Evolutionary conservation across 2,113 vertebrate species (phyloP).

Genomic region (Propithecus coquereli): DNA sequence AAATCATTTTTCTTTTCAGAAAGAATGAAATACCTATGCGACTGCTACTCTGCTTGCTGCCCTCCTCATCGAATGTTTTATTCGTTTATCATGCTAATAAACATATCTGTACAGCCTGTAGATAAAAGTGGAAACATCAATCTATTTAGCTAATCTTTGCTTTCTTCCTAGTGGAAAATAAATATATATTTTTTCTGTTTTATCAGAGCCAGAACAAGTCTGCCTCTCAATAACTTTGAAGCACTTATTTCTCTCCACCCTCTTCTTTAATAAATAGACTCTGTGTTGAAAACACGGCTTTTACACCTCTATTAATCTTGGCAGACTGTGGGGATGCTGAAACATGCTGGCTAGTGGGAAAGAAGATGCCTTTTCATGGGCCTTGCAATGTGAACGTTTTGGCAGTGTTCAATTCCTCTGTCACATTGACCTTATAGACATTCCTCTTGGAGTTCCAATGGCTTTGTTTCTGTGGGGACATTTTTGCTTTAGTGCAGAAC

Average conservation of each 20-base stretch:
- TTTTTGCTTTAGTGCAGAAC: not conserved
- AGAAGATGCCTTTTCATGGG: constrained; percentile 67
- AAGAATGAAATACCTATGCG: not conserved
- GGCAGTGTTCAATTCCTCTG: constrained; percentile 26
- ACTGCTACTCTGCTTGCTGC: not conserved
- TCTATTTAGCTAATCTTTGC: constrained; percentile 60
- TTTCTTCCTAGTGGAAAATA: constrained; percentile 29
- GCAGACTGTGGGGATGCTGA: constrained; percentile 62
- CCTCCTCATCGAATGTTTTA: not conserved
- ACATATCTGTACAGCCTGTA: not conserved
- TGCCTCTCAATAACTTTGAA: constrained; percentile 21
- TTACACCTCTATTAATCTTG: constrained; percentile 72
- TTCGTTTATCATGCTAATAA: not conserved
- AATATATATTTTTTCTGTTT: not conserved
- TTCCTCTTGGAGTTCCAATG: not conserved
- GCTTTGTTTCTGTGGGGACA: not conserved
- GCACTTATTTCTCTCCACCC: not conserved
- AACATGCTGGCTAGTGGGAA: constrained; percentile 50
- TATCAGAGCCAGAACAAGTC: constrained; percentile 51
- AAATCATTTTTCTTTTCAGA: not conserved
- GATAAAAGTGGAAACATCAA: constrained; percentile 41
- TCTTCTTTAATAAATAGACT: constrained; percentile 69
- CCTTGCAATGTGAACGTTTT: constrained; percentile 39
- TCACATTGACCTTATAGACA: not conserved
- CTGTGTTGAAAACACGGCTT: constrained; percentile 62